Evolutionary conservation across 2,888 invertebrate genomes (phyloP).

Genomic region (Argyresthia albistria): DNA sequence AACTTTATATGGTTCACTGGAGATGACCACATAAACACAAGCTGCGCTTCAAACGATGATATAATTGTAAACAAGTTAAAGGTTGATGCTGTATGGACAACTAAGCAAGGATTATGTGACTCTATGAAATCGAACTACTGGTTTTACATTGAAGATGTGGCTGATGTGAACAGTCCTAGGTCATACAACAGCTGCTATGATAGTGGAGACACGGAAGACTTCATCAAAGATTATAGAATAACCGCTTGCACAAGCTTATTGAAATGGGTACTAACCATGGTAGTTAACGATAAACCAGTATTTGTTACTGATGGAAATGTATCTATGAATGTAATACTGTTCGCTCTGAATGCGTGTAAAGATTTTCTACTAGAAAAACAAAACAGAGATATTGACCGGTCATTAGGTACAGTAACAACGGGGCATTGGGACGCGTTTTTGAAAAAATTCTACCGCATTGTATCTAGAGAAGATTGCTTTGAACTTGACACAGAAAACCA

Average conservation of each 20-base stretch:
- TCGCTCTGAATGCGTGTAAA: conserved; percentile 80
- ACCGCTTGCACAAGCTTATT: conserved; percentile 85
- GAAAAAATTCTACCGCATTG: conserved; percentile 75
- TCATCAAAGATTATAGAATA: conserved; percentile 80
- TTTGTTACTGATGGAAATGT: conserved; percentile 67
- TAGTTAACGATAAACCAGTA: conserved; percentile 44
- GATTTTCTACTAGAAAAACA: conserved; percentile 72
- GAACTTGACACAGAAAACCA: conserved; percentile 39
- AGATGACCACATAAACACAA: conserved; percentile 30
- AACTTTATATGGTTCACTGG: conserved; percentile 51
- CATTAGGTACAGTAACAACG: conserved; percentile 40
- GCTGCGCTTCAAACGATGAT: conserved; percentile 29
- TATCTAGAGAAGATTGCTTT: conserved; percentile 71
- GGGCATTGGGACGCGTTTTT: conserved; percentile 79
- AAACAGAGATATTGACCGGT: conserved; percentile 77
- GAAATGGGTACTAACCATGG: conserved; percentile 67
- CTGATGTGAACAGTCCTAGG: conserved; percentile 80
- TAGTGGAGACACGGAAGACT: conserved; percentile 69
- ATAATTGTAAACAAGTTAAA: conserved; percentile 48
- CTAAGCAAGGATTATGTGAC: conserved; percentile 63
- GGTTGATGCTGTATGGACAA: conserved; percentile 47
- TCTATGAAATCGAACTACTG: conserved; percentile 75
- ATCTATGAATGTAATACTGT: conserved; percentile 73
- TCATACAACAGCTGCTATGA: conserved; percentile 77
- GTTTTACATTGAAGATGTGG: conserved; percentile 73